Evolutionary conservation across 2,888 invertebrate species (phyloP), one percentile per base, ranked within the genome.

Genomic region (Mimas tiliae): DNA sequence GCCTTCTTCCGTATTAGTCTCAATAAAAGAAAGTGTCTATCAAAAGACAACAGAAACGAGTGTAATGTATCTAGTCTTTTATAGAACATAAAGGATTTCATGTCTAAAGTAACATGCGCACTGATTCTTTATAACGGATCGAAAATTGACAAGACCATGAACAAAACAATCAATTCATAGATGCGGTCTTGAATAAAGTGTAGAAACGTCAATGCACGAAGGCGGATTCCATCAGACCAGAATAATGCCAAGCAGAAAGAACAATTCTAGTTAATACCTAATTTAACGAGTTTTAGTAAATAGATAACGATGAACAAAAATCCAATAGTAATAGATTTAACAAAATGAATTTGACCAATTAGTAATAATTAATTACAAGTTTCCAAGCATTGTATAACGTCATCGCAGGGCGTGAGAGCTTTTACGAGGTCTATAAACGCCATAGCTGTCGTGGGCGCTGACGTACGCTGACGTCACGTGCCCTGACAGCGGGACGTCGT

Each of bases 381-480:
- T 6, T 48, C 16, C 48, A 50, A 50, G 19, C 19, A 9, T 53
- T 34, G 38, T 51, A 53, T 65, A 68, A 50, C 58, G 68, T 58
- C 65, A 58, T 58, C 52, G 33, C 42, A 58, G 67, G 69, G 68
- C 12, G 63, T 63, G 62, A 27, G n/a, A 50, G 34, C 50, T 50
- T 42, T 38, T 64, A 50, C 38, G 58, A 42, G 38, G 19, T 38
- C 42, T 58, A 42, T 52, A 38, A 58, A 42, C 38, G 19, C 58
- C 58, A 58, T 58, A 19, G 58, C 19, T n/a, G 19, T 8, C 27
- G 51, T 38, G 14, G 64, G 51, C 16, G 63, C 34, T 64, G 63
- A 63, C 63, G 50, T 9, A 16, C 34, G 38, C 7, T 55, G 58
- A 58, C 58, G 58, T 58, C 58, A 58, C n/a, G 19, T 12, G 58